These are phyloP conservation scores for Ophiothrix spiculata DNA, from an alignment of 35 echinoderm and acorn worm genomes.

Conservation along the genomic window DNA sequence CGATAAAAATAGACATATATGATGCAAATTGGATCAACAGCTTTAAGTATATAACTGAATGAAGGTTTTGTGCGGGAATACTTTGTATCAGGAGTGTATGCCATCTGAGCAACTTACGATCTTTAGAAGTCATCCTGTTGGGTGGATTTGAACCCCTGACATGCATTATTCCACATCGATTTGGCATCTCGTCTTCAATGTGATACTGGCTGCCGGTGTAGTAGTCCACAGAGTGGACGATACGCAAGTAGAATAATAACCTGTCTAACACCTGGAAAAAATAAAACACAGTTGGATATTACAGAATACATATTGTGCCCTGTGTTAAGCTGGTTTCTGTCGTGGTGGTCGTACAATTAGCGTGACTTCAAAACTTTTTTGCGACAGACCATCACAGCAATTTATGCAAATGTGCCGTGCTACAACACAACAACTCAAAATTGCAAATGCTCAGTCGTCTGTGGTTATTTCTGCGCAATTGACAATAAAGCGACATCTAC, in stretches of 20 bases:
- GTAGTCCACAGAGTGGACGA: constrained; percentile 96
- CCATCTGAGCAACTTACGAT: constrained; percentile 55
- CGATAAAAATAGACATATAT: neutral
- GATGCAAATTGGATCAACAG: neutral
- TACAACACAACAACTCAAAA: too few relatives aligned
- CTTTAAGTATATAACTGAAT: too few relatives aligned
- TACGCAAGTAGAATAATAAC: constrained; percentile 84
- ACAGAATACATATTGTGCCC: neutral
- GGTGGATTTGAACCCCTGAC: constrained; percentile 76
- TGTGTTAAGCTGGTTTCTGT: neutral
- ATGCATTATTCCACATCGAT: constrained; percentile 89
- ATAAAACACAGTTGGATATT: neutral
- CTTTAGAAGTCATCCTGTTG: constrained; percentile 74
- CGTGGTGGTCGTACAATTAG: too few relatives aligned
- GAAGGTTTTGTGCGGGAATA: too few relatives aligned
- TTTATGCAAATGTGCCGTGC: too few relatives aligned
- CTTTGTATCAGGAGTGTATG: too few relatives aligned
- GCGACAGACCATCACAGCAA: too few relatives aligned
- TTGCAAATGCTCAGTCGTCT: too few relatives aligned
- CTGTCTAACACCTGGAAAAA: constrained; percentile 75
- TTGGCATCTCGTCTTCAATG: constrained; percentile 99
- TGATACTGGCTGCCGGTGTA: constrained; percentile 83
- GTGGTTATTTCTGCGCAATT: too few relatives aligned
- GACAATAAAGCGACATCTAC: too few relatives aligned
- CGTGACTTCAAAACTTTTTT: neutral